Conservation (phyloP, 2,113 vertebrate genomes). For the Corydoras maculifer region DNA sequence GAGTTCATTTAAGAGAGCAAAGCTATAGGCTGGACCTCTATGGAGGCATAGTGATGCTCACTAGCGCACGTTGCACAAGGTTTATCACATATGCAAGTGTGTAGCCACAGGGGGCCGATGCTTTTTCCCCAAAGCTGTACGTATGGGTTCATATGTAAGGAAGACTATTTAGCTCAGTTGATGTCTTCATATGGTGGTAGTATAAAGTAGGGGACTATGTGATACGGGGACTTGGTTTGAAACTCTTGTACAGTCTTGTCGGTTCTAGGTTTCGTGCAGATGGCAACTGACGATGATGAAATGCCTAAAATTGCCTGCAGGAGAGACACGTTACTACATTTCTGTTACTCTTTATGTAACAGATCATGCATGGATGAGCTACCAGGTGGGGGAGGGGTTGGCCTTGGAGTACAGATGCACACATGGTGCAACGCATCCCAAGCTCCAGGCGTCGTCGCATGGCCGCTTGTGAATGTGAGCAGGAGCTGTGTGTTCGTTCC, state of each 20-base stretch:
- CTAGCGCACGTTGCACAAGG: constrained; percentile 7
- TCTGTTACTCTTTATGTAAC: constrained; percentile 9
- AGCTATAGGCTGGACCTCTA: background rate
- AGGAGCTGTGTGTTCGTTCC: constrained; percentile 21
- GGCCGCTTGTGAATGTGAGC: constrained; percentile 15
- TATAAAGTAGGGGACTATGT: constrained; percentile 24
- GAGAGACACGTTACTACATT: constrained; percentile 4
- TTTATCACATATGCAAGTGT: constrained; percentile 18
- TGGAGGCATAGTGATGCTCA: background rate
- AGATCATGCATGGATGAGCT: constrained; percentile 34
- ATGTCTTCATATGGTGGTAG: constrained; percentile 7
- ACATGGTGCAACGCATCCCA: constrained; percentile 5
- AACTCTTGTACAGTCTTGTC: background rate
- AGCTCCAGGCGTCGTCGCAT: constrained; percentile 26
- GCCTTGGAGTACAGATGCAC: background rate
- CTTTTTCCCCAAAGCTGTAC: constrained; percentile 29
- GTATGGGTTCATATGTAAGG: constrained; percentile 10
- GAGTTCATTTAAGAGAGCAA: background rate
- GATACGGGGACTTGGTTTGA: constrained; percentile 4
- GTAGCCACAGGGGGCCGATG: constrained; percentile 29
- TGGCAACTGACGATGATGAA: too few species aligned
- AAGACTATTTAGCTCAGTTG: background rate
- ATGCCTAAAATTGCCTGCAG: too few species aligned
- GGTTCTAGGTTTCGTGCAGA: too few species aligned
- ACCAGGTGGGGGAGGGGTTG: constrained; percentile 8